A percentile compares a stretch with the other conserved stretches of the same genome.
Evolutionary conservation across 2,888 invertebrate genomes (phyloP).

Genomic region (Andrena bicolor): DNA sequence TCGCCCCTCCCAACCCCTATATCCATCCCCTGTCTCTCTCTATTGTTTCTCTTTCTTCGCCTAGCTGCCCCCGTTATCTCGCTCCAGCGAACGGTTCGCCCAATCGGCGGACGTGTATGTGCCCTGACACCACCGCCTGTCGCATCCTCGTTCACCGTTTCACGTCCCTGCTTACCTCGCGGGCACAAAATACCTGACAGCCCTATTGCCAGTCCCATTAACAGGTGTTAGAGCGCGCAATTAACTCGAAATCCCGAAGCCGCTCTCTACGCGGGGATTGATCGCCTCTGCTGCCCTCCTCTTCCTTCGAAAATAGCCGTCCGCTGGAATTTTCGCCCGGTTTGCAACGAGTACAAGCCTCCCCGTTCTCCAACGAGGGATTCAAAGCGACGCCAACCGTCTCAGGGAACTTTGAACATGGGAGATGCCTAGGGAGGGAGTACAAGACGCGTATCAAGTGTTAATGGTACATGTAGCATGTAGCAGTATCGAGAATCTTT

Average conservation of each 20-base stretch:
- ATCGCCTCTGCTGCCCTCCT: slow-evolving; percentile 44
- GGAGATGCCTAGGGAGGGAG: too few species aligned
- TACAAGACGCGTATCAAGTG: too few species aligned
- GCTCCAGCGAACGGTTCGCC: slow-evolving; percentile 52
- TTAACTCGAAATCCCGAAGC: slow-evolving; percentile 76
- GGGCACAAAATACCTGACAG: slow-evolving; percentile 80
- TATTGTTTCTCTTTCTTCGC: slow-evolving; percentile 60
- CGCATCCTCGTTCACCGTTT: slow-evolving; percentile 67
- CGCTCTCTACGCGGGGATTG: slow-evolving; percentile 55
- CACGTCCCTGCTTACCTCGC: slow-evolving; percentile 77
- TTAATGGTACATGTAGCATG: too few species aligned
- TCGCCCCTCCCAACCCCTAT: slow-evolving; percentile 16
- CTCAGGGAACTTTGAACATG: too few species aligned
- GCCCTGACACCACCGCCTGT: slow-evolving; percentile 78
- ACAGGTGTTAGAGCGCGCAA: slow-evolving; percentile 80
- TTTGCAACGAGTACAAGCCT: too few species aligned
- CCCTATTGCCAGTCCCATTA: slow-evolving; percentile 78
- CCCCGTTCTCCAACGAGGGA: too few species aligned
- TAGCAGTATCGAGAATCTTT: too few species aligned
- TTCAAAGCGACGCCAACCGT: too few species aligned
- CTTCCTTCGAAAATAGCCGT: slow-evolving; percentile 20
- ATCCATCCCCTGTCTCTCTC: slow-evolving; percentile 11
- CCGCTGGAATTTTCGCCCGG: background rate
- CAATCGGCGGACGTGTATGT: slow-evolving; percentile 54
- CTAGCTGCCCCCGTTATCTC: slow-evolving; percentile 47